Percentiles rank a stretch among this genome's conserved stretches.
phyloP scores from a whole-genome alignment of 2,888 invertebrate genomes.

The Nudaria mundana region DNA sequence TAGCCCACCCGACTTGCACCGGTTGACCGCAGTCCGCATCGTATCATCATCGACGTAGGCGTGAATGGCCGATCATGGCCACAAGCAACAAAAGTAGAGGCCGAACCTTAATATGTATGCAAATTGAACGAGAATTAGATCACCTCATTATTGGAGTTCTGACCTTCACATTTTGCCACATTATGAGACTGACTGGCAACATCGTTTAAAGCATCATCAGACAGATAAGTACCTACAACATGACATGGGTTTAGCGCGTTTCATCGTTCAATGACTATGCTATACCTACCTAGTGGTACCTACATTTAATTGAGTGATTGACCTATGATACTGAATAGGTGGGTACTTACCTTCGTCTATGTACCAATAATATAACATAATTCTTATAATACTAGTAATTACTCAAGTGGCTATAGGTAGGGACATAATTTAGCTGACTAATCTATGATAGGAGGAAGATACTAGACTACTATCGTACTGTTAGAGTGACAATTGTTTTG shows the following conservation, averaged over 20 bases:
- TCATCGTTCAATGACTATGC: slow-evolving; percentile 14
- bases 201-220: slow-evolving; percentile 9
- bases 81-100: slow-evolving; percentile 40
- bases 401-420: too few species aligned
- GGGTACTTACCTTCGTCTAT: too few species aligned
- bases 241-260: too few species aligned
- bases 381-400: too few species aligned
- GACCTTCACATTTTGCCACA: slow-evolving; percentile 33
- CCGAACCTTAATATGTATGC: slow-evolving; percentile 59
- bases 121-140: slow-evolving; percentile 61
- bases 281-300: background rate
- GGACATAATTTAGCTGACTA: too few species aligned
- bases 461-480: too few species aligned
- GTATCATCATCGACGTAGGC: slow-evolving; percentile 24
- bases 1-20: slow-evolving; percentile 13
- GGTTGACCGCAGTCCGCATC: too few species aligned
- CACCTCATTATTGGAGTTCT: slow-evolving; percentile 45
- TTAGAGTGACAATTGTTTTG: too few species aligned
- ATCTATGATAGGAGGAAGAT: too few species aligned
- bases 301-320: too few species aligned
- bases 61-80: slow-evolving; percentile 36
- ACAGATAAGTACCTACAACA: slow-evolving; percentile 1
- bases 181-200: slow-evolving; percentile 25
- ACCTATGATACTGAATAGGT: too few species aligned
- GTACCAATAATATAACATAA: too few species aligned